phyloP scores from a whole-genome alignment of 2,797 vertebrate species.

The Echeneis naucrates region DNA sequence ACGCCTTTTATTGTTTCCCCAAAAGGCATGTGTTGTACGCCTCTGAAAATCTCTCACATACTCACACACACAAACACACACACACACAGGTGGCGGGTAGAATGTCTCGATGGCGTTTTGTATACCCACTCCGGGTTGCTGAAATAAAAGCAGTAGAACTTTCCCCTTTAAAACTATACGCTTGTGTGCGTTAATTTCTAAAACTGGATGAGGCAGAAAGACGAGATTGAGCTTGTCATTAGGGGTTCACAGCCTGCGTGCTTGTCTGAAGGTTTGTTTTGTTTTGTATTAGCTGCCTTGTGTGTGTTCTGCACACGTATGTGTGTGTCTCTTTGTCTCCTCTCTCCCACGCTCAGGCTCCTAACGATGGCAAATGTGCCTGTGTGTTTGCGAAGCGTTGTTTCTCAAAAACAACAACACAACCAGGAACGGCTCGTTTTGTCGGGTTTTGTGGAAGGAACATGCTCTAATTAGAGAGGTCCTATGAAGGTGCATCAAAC shows the following conservation, averaged over 20 bases:
- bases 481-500: slow-evolving; percentile 83
- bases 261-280: slow-evolving; percentile 82
- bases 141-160: slow-evolving; percentile 75
- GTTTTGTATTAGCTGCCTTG: slow-evolving; percentile 73
- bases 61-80: slow-evolving; percentile 24
- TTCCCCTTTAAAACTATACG: slow-evolving; percentile 68
- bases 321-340: slow-evolving; percentile 59
- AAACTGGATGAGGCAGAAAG: slow-evolving; percentile 85
- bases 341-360: slow-evolving; percentile 80
- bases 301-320: slow-evolving; percentile 51
- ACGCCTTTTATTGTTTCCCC: slow-evolving; percentile 78
- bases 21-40: slow-evolving; percentile 75
- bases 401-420: slow-evolving; percentile 83
- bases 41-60: slow-evolving; percentile 60
- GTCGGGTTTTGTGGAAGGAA: slow-evolving; percentile 77
- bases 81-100: slow-evolving; percentile 38
- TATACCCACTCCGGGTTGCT: slow-evolving; percentile 70
- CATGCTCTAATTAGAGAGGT: slow-evolving; percentile 85
- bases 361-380: slow-evolving; percentile 83
- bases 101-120: slow-evolving; percentile 80
- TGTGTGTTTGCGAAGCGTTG: slow-evolving; percentile 79
- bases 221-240: slow-evolving; percentile 83
- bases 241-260: slow-evolving; percentile 76
- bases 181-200: slow-evolving; percentile 82
- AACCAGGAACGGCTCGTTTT: slow-evolving; percentile 79